Evolutionary conservation across 2,113 vertebrate species (phyloP).

Genomic region (Geococcyx californianus): DNA sequence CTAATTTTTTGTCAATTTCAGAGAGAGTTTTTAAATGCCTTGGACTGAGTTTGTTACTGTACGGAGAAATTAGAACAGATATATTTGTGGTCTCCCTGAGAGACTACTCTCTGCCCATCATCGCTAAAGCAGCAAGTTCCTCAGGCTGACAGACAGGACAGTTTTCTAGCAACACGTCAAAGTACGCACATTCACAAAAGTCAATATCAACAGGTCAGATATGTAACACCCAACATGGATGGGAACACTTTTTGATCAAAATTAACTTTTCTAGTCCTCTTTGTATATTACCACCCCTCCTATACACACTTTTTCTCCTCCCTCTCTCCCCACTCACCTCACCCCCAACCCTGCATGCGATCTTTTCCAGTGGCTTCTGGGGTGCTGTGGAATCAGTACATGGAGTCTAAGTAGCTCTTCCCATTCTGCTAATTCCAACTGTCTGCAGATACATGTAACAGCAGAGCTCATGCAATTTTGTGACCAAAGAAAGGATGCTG

Average conservation of each 20-base stretch:
- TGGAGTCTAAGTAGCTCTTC: not conserved
- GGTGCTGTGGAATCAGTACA: not conserved
- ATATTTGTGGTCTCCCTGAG: not conserved
- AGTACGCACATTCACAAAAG: not conserved
- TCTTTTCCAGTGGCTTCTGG: not conserved
- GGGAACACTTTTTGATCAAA: not conserved
- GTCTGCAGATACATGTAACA: not conserved
- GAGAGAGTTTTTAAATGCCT: not conserved
- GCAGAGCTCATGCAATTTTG: accelerated
- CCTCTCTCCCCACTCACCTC: too few relatives aligned
- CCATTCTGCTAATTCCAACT: not conserved
- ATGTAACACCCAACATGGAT: not conserved
- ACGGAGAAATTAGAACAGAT: not conserved
- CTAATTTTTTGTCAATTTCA: not conserved
- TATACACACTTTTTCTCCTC: not conserved
- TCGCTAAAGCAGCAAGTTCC: not conserved
- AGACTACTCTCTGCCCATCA: not conserved
- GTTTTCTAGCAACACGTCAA: not conserved
- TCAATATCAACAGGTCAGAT: not conserved
- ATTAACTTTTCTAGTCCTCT: not conserved
- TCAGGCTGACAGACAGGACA: not conserved
- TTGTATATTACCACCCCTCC: not conserved
- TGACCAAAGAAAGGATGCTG: not conserved
- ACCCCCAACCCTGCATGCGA: not conserved
- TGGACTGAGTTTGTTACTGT: not conserved